Evolutionary conservation across 2,888 invertebrate species (phyloP), one percentile per base, ranked within the genome.

Genomic region (Habrosyne pyritoides): DNA sequence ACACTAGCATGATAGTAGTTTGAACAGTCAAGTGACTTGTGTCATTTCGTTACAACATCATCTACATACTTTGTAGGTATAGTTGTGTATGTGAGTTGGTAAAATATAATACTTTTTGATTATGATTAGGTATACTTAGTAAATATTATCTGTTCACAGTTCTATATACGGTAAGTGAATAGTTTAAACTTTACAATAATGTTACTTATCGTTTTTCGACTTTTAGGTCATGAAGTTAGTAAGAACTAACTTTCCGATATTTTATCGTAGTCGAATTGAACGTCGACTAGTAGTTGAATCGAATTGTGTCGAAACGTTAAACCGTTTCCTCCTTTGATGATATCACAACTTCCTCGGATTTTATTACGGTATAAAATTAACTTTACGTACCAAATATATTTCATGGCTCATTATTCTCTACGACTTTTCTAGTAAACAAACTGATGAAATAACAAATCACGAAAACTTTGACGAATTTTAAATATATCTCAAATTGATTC

Each of bases 201-300:
- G 30, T 30, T 21, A 50, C 30, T 57, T 49, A 42, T 57, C 30
- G 30, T 47, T 33, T 55, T 56, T 18, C 46, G 46, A 12, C 48
- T 59, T 55, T 51, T 53, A 58, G 49, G 53, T 56, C 60, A 56
- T 56, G 53, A 47, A 69, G 52, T 59, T 60, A 42, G 14, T 24
- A 69, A 67, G 61, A 61, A 60, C 67, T 63, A 67, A 66, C 52
- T 54, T 55, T 54, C 59, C 49, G 53, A 42, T 21, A 50, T 50
- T 50, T 18, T 50, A 30, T 50, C 66, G 54, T 63, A 60, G 66
- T 69, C 71, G 68, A 73, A 79, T 76, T 74, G 67, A 75, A 81
- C 73, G 79, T 73, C 54, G 67, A 36, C 36, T 14, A 61, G 68
- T 71, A 75, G 80, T 80, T 78, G 76, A 76, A 79, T 71, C 72